Conservation (phyloP, 2,113 vertebrate species). For the Plecturocebus donacophilus region DNA sequence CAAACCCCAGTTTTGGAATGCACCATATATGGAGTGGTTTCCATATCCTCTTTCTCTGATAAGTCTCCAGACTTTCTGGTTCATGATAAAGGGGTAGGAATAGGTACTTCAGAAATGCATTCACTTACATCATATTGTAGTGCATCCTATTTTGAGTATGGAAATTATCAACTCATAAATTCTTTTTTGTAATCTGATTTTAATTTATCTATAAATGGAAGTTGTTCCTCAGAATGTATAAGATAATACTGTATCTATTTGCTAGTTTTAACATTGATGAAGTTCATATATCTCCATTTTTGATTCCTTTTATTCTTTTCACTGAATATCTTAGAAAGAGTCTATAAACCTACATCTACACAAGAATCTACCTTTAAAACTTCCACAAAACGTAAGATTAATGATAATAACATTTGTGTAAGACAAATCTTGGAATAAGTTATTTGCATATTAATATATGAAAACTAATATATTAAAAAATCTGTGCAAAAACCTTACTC, state of each 20-base stretch:
- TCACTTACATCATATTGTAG: background rate
- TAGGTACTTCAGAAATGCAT: background rate
- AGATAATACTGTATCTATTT: background rate
- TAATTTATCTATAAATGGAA: background rate
- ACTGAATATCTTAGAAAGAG: background rate
- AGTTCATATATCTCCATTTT: background rate
- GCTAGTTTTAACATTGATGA: background rate
- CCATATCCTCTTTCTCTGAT: background rate
- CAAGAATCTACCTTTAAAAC: constrained; percentile 9
- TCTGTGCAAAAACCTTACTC: background rate
- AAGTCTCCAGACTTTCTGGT: background rate
- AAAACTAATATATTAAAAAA: constrained; percentile 19
- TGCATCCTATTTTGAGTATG: background rate
- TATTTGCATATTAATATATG: background rate
- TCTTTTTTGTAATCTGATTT: background rate
- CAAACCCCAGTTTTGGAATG: background rate
- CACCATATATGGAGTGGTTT: background rate
- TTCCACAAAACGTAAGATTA: background rate
- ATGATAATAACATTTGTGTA: background rate
- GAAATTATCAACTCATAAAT: background rate
- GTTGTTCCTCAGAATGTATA: background rate
- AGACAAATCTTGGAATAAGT: background rate
- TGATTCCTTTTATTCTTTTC: background rate
- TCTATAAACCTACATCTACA: background rate
- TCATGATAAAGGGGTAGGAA: background rate